Evolutionary conservation across 2,113 vertebrate species (phyloP), one percentile per base, ranked within the genome.

Genomic region (Leptosomus discolor): DNA sequence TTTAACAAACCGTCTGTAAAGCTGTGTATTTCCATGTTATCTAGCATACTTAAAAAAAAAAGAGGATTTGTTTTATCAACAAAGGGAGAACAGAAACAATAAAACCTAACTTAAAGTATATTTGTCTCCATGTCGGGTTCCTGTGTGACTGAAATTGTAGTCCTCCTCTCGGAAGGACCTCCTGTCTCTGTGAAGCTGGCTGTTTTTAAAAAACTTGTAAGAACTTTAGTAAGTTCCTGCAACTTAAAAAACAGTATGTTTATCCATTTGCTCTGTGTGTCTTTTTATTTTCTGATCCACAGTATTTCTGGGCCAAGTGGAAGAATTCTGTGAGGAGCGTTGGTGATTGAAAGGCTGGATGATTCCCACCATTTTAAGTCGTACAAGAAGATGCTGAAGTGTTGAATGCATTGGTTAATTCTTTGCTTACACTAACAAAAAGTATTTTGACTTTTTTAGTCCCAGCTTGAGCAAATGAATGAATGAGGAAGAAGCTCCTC

Each of bases 11-110:
- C 11, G 1, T 30, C 23, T 54, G 74, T 32, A 30, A 46, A 64
- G 29, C 4, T 1, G 26, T 5, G 9, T 43, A 15, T 73, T 65
- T 19, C 9, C 7, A 0, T 46, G 54, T 41, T 45, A 30, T 1
- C 41, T 30, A 12, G 17, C 20, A 2, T 14, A 5, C 18, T 18
- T 6, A 9, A 15, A 46, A 82, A 71, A 37, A 26, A 6, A 2
- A 19, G 36, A 63, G 7, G 4, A 4, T 57, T 58, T 48, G 9
- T 20, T 58, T 50, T 23, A 4, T 37, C 20, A 15, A 13, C 29
- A 21, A 48, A 34, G n/a, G 45, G 29, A 69, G 19, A 51, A 30
- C 48, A 34, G 57, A 82, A 68, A 11, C 69, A 30, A 53, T 70
- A 85, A 94, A 75, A 24, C 11, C 8, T 37, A 9, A 27, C 21